phyloP scores from a whole-genome alignment of 1,140 invertebrate species.

The Reticulitermes speratus region DNA sequence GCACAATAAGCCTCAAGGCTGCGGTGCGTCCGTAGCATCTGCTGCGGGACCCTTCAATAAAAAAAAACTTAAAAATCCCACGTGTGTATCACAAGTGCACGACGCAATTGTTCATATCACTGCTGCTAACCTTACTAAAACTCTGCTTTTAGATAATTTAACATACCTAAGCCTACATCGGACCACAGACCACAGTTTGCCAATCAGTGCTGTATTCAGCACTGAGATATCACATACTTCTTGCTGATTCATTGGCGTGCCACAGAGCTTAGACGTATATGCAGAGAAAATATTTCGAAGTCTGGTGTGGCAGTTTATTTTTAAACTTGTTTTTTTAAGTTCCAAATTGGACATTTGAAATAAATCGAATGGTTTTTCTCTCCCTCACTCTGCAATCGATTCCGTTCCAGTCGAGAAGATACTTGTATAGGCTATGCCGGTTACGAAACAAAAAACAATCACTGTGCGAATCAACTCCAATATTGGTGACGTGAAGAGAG shows the following conservation, averaged over 20 bases:
- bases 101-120: too few species aligned
- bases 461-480: slow-evolving; percentile 24
- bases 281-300: neutral
- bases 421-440: slow-evolving; percentile 17
- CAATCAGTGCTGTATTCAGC: too few species aligned
- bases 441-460: slow-evolving; percentile 29
- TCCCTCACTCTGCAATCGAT: slow-evolving; percentile 23
- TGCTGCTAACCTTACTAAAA: too few species aligned
- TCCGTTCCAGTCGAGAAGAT: slow-evolving; percentile 21
- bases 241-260: neutral
- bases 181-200: too few species aligned
- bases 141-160: too few species aligned
- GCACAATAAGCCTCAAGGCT: too few species aligned
- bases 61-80: too few species aligned
- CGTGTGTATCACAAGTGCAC: too few species aligned
- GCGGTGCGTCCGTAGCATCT: too few species aligned
- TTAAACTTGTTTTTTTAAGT: slow-evolving; percentile 30
- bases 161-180: too few species aligned
- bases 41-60: too few species aligned
- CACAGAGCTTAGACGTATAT: neutral
- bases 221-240: neutral
- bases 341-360: slow-evolving; percentile 29
- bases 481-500: slow-evolving; percentile 29
- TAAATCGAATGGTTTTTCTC: slow-evolving; percentile 23
- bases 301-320: slow-evolving; percentile 24